Base-by-base conservation (phyloP, 2,888 invertebrate species). In the Drosophila meridiana region DNA sequence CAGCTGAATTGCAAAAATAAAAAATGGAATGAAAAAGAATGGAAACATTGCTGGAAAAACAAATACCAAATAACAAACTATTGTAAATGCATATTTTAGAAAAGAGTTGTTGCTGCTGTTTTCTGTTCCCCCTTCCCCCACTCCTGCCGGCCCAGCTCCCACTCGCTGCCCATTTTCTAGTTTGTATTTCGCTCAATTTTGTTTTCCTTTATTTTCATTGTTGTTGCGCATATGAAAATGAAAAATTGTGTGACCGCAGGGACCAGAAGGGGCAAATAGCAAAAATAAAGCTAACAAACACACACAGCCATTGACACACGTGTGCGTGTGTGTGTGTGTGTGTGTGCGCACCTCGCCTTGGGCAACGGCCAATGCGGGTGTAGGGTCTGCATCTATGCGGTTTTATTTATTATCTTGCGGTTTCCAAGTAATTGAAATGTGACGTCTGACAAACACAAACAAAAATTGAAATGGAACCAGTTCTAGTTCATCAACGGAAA, bases 191-290 rank as follows among this genome's bases (percentile, higher is more conserved):
- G 38, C 59, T 58, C 32, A 38, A 50, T 52, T 60, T 63, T 34
- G 26, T 61, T 71, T 52, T 60, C 48, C 50, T 60, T 50, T 47
- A 40, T 52, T 45, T 64, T 42, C 42, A 59, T 62, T 55, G 50
- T 48, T 79, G 68, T 71, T 72, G 68, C 32, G 69, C 69, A 76
- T 72, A 80, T 76, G 76, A 82, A 73, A 82, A 85, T 85, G 72
- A 85, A 90, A 88, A 85, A 89, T 87, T 84, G 67, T 82, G 72
- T 89, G 70, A 73, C 89, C 89, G 76, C 89, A 89, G 84, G 87
- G 87, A 73, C 73, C 69, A 69, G 60, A 53, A 59, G 58, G 56
- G 65, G 73, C 70, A 82, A 85, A 87, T 70, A 56, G 69, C 43
- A 53, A 58, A 47, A 52, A 53, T 14, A 50, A 30, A 38, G 11